A percentile compares a stretch with the other conserved stretches of the same genome.
These are phyloP conservation scores for Conistra vaccinii DNA, from an alignment of 2,888 invertebrate species.

Conservation along the genomic window DNA sequence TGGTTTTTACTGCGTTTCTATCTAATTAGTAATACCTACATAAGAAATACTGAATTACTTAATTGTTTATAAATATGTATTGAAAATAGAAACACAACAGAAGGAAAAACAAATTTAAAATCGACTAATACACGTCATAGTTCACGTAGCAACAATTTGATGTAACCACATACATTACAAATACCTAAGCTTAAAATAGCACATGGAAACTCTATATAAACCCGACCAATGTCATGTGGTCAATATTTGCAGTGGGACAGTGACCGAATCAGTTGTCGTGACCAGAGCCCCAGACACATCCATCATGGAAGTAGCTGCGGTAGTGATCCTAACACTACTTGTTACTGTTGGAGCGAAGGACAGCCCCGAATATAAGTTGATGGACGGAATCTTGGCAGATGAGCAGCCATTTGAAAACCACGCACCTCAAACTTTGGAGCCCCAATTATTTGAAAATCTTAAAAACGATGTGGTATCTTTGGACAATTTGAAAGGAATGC, in stretches of 20 bases:
- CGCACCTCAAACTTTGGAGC: too few relatives aligned
- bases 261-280: neutral
- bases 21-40: neutral
- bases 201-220: constrained; percentile 4
- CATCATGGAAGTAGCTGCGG: constrained; percentile 2
- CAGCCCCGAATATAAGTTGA: neutral
- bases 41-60: neutral
- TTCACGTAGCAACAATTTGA: neutral
- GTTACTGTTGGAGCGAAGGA: neutral
- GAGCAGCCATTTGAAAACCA: constrained; percentile 9
- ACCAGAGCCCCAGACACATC: neutral
- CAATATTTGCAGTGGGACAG: neutral
- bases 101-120: constrained; percentile 10
- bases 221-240: neutral
- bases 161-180: neutral
- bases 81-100: neutral
- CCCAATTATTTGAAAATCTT: too few relatives aligned
- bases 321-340: neutral
- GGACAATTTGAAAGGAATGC: neutral
- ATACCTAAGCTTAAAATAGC: constrained; percentile 20
- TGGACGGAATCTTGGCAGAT: constrained; percentile 8
- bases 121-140: neutral
- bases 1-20: neutral
- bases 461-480: neutral
- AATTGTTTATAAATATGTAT: neutral